These are phyloP conservation scores for Romanogobio albipinnatus DNA, from an alignment of 2,113 vertebrate genomes.

Conservation along the genomic window DNA sequence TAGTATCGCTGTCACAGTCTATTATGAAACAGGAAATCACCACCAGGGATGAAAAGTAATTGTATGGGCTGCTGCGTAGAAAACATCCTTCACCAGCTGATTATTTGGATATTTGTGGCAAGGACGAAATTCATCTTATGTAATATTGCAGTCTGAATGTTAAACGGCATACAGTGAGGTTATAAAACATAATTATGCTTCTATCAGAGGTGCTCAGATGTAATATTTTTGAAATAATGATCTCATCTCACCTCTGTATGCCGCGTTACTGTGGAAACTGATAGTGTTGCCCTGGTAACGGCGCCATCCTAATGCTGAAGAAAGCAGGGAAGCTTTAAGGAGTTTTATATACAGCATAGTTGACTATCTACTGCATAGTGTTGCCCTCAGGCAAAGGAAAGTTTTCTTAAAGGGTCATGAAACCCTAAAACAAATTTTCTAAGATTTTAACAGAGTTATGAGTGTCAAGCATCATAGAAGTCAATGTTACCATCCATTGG, in stretches of 20 bases:
- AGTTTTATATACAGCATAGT: background rate
- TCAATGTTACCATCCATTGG: too few relatives aligned
- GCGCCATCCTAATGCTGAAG: slow-evolving; percentile 54
- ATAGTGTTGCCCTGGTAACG: slow-evolving; percentile 72
- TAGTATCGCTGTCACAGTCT: slow-evolving; percentile 19
- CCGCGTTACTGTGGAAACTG: slow-evolving; percentile 80
- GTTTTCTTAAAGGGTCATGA: too few relatives aligned
- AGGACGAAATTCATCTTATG: background rate
- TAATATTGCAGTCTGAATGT: background rate
- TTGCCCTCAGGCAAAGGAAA: too few relatives aligned
- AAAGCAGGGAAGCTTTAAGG: slow-evolving; percentile 28
- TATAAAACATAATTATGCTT: slow-evolving; percentile 67
- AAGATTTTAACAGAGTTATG: too few relatives aligned
- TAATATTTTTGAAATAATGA: slow-evolving; percentile 72
- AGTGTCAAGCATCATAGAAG: too few relatives aligned
- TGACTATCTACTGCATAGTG: too few relatives aligned
- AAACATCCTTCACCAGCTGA: background rate
- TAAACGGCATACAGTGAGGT: background rate
- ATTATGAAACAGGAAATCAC: background rate
- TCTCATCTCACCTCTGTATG: slow-evolving; percentile 67
- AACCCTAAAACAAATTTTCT: too few relatives aligned
- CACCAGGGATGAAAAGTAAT: background rate
- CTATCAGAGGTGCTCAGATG: slow-evolving; percentile 64
- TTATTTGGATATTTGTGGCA: background rate
- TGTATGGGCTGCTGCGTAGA: background rate